phyloP scores from a whole-genome alignment of 2,797 vertebrate genomes.

The Perodicticus potto region DNA sequence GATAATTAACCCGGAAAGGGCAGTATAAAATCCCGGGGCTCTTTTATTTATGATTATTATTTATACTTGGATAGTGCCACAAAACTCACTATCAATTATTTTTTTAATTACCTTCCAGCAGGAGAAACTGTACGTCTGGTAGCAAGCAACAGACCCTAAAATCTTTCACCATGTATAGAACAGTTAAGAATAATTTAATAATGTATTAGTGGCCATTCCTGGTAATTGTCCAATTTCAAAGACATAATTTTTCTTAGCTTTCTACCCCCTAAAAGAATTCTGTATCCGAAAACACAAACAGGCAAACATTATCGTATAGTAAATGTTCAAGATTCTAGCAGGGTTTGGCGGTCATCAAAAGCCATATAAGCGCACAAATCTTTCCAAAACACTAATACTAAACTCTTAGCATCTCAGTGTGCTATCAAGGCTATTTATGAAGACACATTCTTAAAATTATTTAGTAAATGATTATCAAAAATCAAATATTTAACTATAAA shows the following conservation, averaged over 20 bases:
- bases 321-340: slow-evolving; percentile 15
- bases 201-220: slow-evolving; percentile 13
- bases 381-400: slow-evolving; percentile 50
- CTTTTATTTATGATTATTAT: slow-evolving; percentile 83
- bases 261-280: not conserved
- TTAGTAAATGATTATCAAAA: slow-evolving; percentile 51
- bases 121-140: slow-evolving; percentile 65
- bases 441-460: slow-evolving; percentile 36
- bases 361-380: not conserved
- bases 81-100: slow-evolving; percentile 71
- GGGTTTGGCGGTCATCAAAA: not conserved
- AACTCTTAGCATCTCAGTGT: not conserved
- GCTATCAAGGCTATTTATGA: not conserved
- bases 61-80: slow-evolving; percentile 69
- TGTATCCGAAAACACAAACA: not conserved
- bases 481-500: slow-evolving; percentile 3
- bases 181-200: not conserved
- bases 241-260: slow-evolving; percentile 36
- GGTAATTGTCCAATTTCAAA: slow-evolving; percentile 43
- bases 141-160: slow-evolving; percentile 54
- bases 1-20: slow-evolving; percentile 75
- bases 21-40: slow-evolving; percentile 80
- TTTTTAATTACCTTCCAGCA: slow-evolving; percentile 76
- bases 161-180: slow-evolving; percentile 22
- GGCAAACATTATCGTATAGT: not conserved